Conservation (phyloP, 1,140 invertebrate genomes). For the Aphaenogaster rudis region DNA sequence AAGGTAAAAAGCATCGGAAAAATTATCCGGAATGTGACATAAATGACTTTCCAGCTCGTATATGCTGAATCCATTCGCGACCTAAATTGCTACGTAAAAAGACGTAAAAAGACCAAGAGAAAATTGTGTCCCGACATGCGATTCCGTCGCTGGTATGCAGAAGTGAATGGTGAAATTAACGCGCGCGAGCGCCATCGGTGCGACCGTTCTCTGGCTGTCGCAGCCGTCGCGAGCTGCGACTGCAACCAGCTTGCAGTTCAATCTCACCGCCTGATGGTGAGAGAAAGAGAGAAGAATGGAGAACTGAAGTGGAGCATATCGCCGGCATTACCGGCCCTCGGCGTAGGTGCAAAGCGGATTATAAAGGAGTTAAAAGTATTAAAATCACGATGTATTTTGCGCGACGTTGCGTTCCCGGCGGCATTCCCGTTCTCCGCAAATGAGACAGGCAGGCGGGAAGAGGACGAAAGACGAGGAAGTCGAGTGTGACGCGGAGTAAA, state of each 20-base stretch:
- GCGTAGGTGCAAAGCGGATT: constrained; percentile 82
- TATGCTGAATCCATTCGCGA: constrained; percentile 45
- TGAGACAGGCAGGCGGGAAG: constrained; percentile 43
- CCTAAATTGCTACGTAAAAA: constrained; percentile 62
- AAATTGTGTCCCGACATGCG: constrained; percentile 19
- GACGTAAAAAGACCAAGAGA: constrained; percentile 27
- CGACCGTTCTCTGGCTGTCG: constrained; percentile 32
- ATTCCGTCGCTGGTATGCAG: constrained; percentile 18
- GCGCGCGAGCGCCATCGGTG: neutral
- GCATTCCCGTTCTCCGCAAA: constrained; percentile 68
- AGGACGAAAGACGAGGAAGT: constrained; percentile 67
- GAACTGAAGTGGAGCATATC: constrained; percentile 26
- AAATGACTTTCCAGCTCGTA: constrained; percentile 52
- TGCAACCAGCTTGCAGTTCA: neutral
- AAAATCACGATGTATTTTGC: constrained; percentile 85
- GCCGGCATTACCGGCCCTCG: constrained; percentile 58
- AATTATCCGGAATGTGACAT: constrained; percentile 65
- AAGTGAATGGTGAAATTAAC: constrained; percentile 70
- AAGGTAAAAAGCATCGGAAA: neutral
- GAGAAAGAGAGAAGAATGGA: constrained; percentile 31
- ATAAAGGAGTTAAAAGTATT: constrained; percentile 85
- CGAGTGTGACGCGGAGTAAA: constrained; percentile 74
- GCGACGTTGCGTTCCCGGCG: constrained; percentile 42
- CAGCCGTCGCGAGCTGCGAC: constrained; percentile 25
- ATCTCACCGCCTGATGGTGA: constrained; percentile 11